Percentiles rank a stretch among this genome's conserved stretches.
These are phyloP conservation scores for Myiothlypis chrysogaster DNA, from an alignment of 2,797 vertebrate species.

Conservation along the genomic window DNA sequence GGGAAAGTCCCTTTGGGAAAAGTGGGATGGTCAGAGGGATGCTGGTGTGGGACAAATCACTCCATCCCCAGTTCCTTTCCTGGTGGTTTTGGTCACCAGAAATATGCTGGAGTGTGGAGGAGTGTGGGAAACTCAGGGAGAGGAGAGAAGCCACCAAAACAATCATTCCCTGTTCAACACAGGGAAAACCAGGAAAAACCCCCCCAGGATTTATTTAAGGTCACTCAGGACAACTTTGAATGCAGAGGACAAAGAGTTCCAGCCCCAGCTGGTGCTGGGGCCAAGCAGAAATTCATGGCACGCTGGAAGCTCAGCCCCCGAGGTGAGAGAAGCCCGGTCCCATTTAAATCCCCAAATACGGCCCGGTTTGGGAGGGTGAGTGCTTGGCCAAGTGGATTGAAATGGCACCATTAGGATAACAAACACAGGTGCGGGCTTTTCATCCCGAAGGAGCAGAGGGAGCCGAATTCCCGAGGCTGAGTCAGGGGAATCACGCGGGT, in stretches of 20 bases:
- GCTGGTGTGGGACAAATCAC: neutral
- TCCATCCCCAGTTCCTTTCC: neutral
- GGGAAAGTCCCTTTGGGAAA: conserved; percentile 17
- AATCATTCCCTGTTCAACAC: neutral
- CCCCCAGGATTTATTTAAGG: neutral
- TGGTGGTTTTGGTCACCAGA: neutral
- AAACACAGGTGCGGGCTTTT: neutral
- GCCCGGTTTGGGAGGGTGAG: neutral
- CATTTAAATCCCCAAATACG: neutral
- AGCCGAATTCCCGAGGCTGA: neutral
- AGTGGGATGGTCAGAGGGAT: neutral
- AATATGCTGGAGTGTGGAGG: neutral
- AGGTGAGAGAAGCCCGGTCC: neutral
- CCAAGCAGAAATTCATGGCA: neutral
- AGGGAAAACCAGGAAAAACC: neutral
- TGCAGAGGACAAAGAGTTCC: neutral
- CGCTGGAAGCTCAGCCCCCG: neutral
- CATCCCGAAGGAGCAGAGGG: neutral
- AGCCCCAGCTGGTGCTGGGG: rapidly evolving
- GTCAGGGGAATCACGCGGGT: neutral
- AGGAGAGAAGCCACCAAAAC: neutral
- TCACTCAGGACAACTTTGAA: neutral
- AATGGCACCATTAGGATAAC: neutral
- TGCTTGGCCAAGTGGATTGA: neutral
- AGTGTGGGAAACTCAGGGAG: neutral